Conservation (phyloP, 2,113 vertebrate species). For the Phalacrocorax pelagicus region DNA sequence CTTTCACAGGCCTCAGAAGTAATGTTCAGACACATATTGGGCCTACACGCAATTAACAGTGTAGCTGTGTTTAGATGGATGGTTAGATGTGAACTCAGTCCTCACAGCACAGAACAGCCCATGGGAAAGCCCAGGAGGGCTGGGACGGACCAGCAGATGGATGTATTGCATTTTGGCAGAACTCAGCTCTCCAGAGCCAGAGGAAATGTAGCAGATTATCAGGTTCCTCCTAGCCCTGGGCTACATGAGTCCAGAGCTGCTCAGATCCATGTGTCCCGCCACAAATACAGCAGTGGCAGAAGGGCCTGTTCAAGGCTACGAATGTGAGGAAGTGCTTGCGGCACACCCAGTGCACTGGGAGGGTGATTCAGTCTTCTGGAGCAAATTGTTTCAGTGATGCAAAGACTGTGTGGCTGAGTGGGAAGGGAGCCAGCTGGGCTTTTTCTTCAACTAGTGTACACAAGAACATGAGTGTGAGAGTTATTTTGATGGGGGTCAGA, state of each 20-base stretch:
- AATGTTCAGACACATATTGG: rapidly evolving
- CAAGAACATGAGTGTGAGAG: background rate
- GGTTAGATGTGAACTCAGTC: background rate
- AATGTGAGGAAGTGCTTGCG: rapidly evolving
- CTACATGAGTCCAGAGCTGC: background rate
- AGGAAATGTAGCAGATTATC: background rate
- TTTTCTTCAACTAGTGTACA: background rate
- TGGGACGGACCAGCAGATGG: background rate
- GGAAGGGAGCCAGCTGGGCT: conserved; percentile 19
- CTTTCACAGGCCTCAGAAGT: background rate
- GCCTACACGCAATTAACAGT: rapidly evolving
- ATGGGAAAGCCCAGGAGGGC: background rate
- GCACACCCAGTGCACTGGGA: rapidly evolving
- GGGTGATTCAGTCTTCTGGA: background rate
- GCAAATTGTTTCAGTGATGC: background rate
- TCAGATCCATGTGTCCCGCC: rapidly evolving
- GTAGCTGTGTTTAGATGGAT: background rate
- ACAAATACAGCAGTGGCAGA: background rate
- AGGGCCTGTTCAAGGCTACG: rapidly evolving
- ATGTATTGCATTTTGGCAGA: background rate
- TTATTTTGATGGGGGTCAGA: background rate
- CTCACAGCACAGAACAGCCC: rapidly evolving
- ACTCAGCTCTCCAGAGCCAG: background rate
- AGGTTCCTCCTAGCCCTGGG: background rate
- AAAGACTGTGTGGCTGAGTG: background rate